These are phyloP conservation scores for Amiota communis DNA, from an alignment of 2,888 invertebrate genomes.

Conservation along the genomic window DNA sequence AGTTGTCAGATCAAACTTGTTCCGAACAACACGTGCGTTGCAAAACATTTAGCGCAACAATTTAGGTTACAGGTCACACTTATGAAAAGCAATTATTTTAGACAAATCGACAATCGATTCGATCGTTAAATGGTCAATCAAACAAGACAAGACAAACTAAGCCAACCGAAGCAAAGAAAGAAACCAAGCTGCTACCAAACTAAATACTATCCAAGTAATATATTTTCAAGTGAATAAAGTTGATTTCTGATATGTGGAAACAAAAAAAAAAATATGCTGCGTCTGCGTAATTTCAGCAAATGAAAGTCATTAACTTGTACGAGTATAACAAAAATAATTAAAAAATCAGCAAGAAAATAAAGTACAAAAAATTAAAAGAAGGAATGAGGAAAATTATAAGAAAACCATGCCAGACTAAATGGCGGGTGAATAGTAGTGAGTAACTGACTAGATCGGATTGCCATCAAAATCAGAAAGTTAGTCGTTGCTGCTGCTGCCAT, in stretches of 20 bases:
- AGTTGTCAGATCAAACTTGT: neutral
- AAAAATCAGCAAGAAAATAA: slow-evolving; percentile 44
- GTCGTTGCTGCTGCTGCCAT: too few relatives aligned
- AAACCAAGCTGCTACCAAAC: neutral
- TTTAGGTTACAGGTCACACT: slow-evolving; percentile 52
- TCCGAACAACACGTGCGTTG: neutral
- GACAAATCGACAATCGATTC: slow-evolving; percentile 33
- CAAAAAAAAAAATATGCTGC: slow-evolving; percentile 24
- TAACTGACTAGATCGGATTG: too few relatives aligned
- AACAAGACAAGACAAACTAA: neutral
- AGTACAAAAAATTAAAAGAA: slow-evolving; percentile 2
- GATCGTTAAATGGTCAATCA: slow-evolving; percentile 8
- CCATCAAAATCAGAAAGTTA: too few relatives aligned
- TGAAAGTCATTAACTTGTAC: slow-evolving; percentile 65
- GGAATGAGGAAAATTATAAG: neutral
- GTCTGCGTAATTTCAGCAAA: slow-evolving; percentile 44
- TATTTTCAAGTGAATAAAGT: neutral
- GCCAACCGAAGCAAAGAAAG: too few relatives aligned
- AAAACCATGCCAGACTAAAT: slow-evolving; percentile 1
- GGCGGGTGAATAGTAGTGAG: too few relatives aligned
- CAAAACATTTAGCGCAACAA: slow-evolving; percentile 33
- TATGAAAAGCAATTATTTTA: slow-evolving; percentile 42
- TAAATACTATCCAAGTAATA: neutral
- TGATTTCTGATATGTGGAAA: neutral
- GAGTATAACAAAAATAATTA: slow-evolving; percentile 63